Evolutionary conservation across 2,888 invertebrate genomes (phyloP), one percentile per base, ranked within the genome.

Genomic region (Acleris laterana): DNA sequence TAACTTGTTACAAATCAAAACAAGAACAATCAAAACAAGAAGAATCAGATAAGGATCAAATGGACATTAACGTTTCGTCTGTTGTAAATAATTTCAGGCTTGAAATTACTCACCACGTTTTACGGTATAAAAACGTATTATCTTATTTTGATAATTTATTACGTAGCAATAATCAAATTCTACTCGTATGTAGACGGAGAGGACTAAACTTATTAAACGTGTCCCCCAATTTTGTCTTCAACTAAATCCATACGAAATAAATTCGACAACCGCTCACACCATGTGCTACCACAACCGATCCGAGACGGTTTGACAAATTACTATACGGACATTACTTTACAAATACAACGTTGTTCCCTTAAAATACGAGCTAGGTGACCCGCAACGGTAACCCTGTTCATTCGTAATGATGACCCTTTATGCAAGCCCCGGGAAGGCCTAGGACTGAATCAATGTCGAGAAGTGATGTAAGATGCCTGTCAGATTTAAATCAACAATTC

Each of bases 391-490:
- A 49, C 60, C 20, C 50, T 3, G 64, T 55, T 13, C 25, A 1
- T 9, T 32, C 55, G 50, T 68, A 68, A 68, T 68, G 68, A 68
- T 68, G 64, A 63, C 68, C 68, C 55, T 68, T 68, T 68, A 68
- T 68, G 68, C 68, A 56, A 55, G 58, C 56, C 42, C 48, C 20
- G 63, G 46, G 58, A 63, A 59, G 63, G 60, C 57, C 59, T 63
- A 25, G 42, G 55, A 48, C 60, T 61, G 57, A 68, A 61, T 68
- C 60, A 63, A 68, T 68, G 64, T 60, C 60, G 44, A 25, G 16
- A 65, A 64, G 52, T 52, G 65, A 56, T 56, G 60, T 63, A 63
- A 60, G 63, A 68, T 50, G 68, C 46, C 55, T 63, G 68, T 64
- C 63, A 55, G 68, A 56, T 63, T 64, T 68, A 61, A 61, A 60